These are phyloP conservation scores for Dipodomys spectabilis DNA, from an alignment of 2,113 vertebrate species.

Conservation along the genomic window DNA sequence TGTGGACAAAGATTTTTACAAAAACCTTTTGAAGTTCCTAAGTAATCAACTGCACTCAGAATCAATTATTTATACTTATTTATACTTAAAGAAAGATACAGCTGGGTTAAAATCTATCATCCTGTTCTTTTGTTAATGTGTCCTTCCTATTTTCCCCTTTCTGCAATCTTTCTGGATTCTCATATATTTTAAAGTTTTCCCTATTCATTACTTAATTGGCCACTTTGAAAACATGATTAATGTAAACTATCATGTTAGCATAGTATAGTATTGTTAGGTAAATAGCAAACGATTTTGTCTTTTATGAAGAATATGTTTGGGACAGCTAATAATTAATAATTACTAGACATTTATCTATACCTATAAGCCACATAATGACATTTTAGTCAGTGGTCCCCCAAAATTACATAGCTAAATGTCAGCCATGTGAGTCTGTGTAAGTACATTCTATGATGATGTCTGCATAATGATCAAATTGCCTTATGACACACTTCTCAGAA, in stretches of 20 bases:
- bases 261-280: not conserved
- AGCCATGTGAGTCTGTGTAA: not conserved
- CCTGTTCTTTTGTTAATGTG: not conserved
- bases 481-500: not conserved
- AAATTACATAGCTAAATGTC: not conserved
- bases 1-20: constrained; percentile 18
- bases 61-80: not conserved
- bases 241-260: not conserved
- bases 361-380: not conserved
- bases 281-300: not conserved
- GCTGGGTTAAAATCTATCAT: not conserved
- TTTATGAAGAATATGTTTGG: not conserved
- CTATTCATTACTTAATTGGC: not conserved
- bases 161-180: not conserved
- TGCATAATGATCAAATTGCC: not conserved
- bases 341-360: too few relatives aligned
- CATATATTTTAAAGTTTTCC: not conserved
- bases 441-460: not conserved
- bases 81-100: not conserved
- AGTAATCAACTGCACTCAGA: not conserved
- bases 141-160: not conserved
- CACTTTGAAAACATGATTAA: constrained; percentile 2
- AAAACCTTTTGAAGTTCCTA: not conserved
- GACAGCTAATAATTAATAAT: too few relatives aligned
- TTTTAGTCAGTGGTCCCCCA: not conserved